These are phyloP conservation scores for Pyrocoelia pectoralis DNA, from an alignment of 2,888 invertebrate species.

Conservation along the genomic window DNA sequence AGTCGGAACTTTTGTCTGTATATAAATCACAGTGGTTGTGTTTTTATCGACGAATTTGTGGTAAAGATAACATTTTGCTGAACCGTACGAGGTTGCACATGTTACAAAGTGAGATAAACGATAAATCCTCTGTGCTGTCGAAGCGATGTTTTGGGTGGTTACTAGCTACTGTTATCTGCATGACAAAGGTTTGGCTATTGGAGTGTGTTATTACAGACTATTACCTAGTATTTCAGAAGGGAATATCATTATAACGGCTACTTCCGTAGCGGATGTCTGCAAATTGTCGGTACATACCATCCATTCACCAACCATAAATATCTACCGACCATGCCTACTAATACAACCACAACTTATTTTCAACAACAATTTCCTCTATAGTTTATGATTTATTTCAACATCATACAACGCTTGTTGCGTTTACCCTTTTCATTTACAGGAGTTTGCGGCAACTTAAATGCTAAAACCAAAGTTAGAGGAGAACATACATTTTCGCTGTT, in stretches of 20 bases:
- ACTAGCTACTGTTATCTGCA: constrained; percentile 32
- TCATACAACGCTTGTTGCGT: constrained; percentile 11
- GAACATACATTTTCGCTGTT: not conserved
- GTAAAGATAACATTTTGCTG: constrained; percentile 27
- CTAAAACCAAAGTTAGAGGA: not conserved
- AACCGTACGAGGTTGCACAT: constrained; percentile 18
- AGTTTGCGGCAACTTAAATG: constrained; percentile 3
- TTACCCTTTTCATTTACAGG: constrained; percentile 9
- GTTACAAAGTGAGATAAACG: not conserved
- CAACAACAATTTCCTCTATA: constrained; percentile 9
- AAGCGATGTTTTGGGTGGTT: not conserved
- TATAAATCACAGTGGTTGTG: constrained; percentile 44
- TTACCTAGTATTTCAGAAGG: constrained; percentile 44
- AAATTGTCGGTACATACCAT: constrained; percentile 44
- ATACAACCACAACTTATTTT: constrained; percentile 5
- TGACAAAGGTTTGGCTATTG: constrained; percentile 42
- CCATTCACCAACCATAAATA: constrained; percentile 36
- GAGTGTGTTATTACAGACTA: constrained; percentile 45
- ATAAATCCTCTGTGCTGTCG: not conserved
- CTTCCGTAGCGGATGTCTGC: constrained; percentile 44
- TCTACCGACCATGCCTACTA: constrained; percentile 17
- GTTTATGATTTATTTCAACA: constrained; percentile 8
- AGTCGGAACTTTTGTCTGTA: constrained; percentile 42
- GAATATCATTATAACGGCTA: constrained; percentile 43
- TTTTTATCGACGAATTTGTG: not conserved